A percentile compares a stretch with the other conserved stretches of the same genome.
These are phyloP conservation scores for Drosophila sp. DNA, from an alignment of 1,140 invertebrate genomes.

Conservation along the genomic window DNA sequence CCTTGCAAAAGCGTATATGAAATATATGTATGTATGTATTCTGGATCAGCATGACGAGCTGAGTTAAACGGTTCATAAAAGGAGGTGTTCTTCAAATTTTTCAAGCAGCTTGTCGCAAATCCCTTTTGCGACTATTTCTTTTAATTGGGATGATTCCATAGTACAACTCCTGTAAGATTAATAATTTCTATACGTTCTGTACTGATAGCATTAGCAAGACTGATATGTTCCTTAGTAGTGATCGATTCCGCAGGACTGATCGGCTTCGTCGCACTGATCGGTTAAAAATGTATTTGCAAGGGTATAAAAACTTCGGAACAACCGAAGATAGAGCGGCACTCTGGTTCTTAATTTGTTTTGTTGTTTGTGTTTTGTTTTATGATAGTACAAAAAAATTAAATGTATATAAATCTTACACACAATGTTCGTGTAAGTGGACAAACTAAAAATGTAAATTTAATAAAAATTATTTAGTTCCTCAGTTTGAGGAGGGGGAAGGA, in stretches of 20 bases:
- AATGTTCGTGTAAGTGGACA: conserved; percentile 18
- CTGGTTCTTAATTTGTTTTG: neutral
- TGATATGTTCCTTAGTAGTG: too few relatives aligned
- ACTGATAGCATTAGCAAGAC: too few relatives aligned
- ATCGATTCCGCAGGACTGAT: neutral
- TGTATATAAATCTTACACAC: conserved; percentile 31
- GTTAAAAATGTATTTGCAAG: conserved; percentile 26
- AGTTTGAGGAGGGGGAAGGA: conserved; percentile 73
- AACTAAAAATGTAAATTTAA: conserved; percentile 30
- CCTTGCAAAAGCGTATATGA: neutral
- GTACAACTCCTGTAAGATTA: neutral
- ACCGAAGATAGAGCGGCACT: neutral
- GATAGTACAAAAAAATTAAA: conserved; percentile 60
- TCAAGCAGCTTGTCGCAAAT: too few relatives aligned
- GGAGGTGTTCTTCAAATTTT: too few relatives aligned
- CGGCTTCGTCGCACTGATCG: neutral
- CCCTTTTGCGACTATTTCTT: neutral
- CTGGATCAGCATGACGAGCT: too few relatives aligned
- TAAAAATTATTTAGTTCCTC: conserved; percentile 24
- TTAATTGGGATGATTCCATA: neutral
- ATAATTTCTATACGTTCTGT: too few relatives aligned
- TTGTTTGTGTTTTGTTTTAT: neutral
- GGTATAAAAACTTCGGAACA: conserved; percentile 7
- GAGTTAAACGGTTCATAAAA: too few relatives aligned
- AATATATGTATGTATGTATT: too few relatives aligned